phyloP scores from a whole-genome alignment of 2,797 vertebrate genomes.

The Pygocentrus nattereri region DNA sequence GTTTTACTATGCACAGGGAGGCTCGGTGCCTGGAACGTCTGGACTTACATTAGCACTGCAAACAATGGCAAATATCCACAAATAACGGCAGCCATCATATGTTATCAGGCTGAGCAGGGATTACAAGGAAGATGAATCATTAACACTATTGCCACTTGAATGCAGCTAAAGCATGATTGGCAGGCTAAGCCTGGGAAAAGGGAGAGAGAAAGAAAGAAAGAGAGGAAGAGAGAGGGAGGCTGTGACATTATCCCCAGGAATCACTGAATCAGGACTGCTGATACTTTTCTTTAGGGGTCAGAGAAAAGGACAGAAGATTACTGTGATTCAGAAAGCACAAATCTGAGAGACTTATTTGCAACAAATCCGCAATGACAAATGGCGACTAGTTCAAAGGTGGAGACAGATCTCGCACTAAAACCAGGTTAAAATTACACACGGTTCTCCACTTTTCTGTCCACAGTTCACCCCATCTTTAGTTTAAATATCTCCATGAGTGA shows the following conservation, averaged over 20 bases:
- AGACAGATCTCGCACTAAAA: constrained; percentile 16
- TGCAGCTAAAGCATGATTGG: constrained; percentile 77
- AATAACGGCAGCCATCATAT: constrained; percentile 73
- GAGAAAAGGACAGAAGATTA: constrained; percentile 51
- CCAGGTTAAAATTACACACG: constrained; percentile 11
- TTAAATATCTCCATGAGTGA: constrained; percentile 61
- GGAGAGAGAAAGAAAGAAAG: constrained; percentile 50
- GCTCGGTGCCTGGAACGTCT: constrained; percentile 73
- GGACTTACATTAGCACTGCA: constrained; percentile 77
- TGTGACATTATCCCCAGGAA: constrained; percentile 58
- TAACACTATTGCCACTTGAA: constrained; percentile 79
- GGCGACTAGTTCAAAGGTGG: constrained; percentile 18
- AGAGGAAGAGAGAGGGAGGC: constrained; percentile 58
- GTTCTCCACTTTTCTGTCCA: constrained; percentile 45
- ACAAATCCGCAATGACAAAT: constrained; percentile 36
- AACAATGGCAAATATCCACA: constrained; percentile 79
- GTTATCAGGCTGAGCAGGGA: constrained; percentile 77
- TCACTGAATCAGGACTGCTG: constrained; percentile 70
- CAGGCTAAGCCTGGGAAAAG: constrained; percentile 68
- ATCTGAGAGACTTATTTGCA: constrained; percentile 56
- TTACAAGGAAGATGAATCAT: constrained; percentile 83
- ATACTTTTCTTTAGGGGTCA: constrained; percentile 60
- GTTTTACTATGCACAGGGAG: constrained; percentile 65
- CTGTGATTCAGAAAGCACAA: constrained; percentile 39
- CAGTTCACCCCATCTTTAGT: constrained; percentile 58